Base-by-base conservation (phyloP, 2,797 vertebrate species). In the Neomorphus geoffroyi region DNA sequence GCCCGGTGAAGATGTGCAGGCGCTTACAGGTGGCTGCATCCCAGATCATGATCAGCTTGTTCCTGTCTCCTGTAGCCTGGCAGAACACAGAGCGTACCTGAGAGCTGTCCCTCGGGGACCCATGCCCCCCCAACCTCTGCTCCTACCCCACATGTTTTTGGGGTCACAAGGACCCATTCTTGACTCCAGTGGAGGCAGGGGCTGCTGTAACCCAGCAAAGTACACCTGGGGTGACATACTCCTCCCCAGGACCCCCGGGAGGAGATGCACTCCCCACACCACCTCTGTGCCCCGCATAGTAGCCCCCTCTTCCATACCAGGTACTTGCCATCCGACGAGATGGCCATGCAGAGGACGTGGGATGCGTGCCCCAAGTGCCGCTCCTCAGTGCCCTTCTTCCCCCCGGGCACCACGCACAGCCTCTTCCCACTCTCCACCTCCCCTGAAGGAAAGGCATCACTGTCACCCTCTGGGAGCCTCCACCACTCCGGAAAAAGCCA, bases 1-100 rank as follows among this genome's bases (percentile, higher is more conserved):
- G 99, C 48, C 99, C 99, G 0, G 98, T 98, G 96, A 99, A 99
- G 75, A 98, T 99, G 91, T 98, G 98, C 23, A 99, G 97, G 88
- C 98, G 98, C 97, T 97, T 98, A 97, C 99, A 99, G 2, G 98
- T 98, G 39, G 97, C 98, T 35, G 98, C 97, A 18, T 99, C 99
- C 99, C 99, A 99, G 90, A 99, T 98, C 98, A 99, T 98, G 88
- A 99, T 99, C 83, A 99, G 98, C 46, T 99, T 99, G 96, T 98
- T 99, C 96, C 98, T 97, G 97, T 99, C 99, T 28, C 99, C 99
- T 0, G 99, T 99, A 28, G 99, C 99, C 99, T 99, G 51, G 32
- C 65, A 92, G 53, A 57, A 53, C 78, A 75, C 18, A 92, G 15
- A 18, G 43, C 17, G 61, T 19, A 22, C 77, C 82, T 14, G 2